Conservation (phyloP, 2,888 invertebrate species). For the Loripinus fragilis region DNA sequence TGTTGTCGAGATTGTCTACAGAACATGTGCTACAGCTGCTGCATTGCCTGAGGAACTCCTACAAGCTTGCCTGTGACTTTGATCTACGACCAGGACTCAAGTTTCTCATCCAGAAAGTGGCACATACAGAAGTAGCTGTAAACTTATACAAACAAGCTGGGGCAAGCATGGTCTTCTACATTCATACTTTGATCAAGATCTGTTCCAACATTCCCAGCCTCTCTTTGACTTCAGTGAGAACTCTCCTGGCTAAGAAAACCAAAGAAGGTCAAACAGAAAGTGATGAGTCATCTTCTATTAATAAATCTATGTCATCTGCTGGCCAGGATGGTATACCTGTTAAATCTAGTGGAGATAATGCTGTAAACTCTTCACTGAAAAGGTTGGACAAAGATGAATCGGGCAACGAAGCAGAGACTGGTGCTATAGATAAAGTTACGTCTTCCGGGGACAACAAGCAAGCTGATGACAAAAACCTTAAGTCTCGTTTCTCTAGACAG, state of each 20-base stretch:
- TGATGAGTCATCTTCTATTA: not conserved
- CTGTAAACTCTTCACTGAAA: too few species aligned
- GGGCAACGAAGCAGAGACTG: not conserved
- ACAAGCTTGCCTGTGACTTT: slow-evolving; percentile 92
- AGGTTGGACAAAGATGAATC: not conserved
- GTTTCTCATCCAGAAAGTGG: slow-evolving; percentile 93
- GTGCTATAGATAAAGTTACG: not conserved
- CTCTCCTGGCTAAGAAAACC: slow-evolving; percentile 40
- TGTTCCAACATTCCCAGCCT: slow-evolving; percentile 85
- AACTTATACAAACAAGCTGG: slow-evolving; percentile 89
- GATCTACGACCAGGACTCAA: slow-evolving; percentile 96
- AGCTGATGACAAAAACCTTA: not conserved
- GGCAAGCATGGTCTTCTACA: slow-evolving; percentile 92
- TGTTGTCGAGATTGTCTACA: slow-evolving; percentile 76
- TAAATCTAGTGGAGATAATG: not conserved
- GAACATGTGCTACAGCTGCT: slow-evolving; percentile 75
- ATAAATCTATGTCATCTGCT: not conserved
- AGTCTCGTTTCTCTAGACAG: not conserved
- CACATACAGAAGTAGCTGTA: slow-evolving; percentile 81
- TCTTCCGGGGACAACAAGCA: not conserved
- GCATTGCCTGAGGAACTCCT: slow-evolving; percentile 89
- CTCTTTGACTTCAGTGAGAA: slow-evolving; percentile 54
- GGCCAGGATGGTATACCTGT: not conserved
- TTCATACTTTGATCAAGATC: slow-evolving; percentile 93
- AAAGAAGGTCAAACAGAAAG: slow-evolving; percentile 10